Evolutionary conservation across 2,797 vertebrate genomes (phyloP).

Genomic region (Catostomus latipinnis): DNA sequence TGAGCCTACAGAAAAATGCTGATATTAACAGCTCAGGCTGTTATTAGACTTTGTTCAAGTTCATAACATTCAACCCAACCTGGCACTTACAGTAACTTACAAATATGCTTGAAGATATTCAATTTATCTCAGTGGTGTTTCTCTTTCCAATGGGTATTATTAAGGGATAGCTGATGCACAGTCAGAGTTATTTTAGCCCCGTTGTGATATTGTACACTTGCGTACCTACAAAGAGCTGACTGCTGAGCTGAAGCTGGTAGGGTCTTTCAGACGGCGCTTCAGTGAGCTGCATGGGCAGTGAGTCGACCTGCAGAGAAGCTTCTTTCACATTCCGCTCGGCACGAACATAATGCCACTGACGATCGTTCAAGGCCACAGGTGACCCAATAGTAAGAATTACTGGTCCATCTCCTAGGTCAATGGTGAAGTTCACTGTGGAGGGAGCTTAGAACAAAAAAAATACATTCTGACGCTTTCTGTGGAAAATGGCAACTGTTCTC

Average conservation of each 20-base stretch:
- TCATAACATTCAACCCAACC: too few relatives aligned
- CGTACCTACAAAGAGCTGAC: conserved; percentile 92
- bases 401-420: conserved; percentile 90
- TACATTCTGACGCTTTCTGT: too few relatives aligned
- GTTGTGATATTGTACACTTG: neutral
- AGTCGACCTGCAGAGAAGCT: conserved; percentile 83
- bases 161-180: neutral
- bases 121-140: neutral
- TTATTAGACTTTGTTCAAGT: too few relatives aligned
- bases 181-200: neutral
- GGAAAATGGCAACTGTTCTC: neutral
- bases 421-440: conserved; percentile 84
- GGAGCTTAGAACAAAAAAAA: conserved; percentile 75
- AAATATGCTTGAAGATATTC: neutral
- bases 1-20: too few relatives aligned
- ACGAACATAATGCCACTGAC: conserved; percentile 88
- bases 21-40: too few relatives aligned
- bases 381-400: conserved; percentile 79
- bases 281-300: conserved; percentile 75
- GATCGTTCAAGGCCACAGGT: conserved; percentile 80
- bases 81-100: neutral
- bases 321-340: conserved; percentile 90
- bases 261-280: conserved; percentile 83
- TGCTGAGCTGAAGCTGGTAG: conserved; percentile 88
- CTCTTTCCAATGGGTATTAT: neutral